A percentile compares a stretch with the other conserved stretches of the same genome.
Evolutionary conservation across 2,888 invertebrate genomes (phyloP).

Genomic region (Athalia rosae): DNA sequence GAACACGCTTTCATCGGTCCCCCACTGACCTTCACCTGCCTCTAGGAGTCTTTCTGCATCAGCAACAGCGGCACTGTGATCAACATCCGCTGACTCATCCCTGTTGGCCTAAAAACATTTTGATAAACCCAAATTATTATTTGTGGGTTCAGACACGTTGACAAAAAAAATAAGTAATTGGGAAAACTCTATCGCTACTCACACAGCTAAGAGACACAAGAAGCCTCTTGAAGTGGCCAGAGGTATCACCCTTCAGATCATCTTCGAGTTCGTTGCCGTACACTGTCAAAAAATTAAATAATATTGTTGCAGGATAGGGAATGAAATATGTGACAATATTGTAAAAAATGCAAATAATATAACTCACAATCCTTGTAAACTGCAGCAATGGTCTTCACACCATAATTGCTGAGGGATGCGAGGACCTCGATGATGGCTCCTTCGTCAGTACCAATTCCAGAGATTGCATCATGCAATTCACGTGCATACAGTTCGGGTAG

Average conservation of each 20-base stretch:
- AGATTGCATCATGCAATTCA: conserved; percentile 88
- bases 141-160: background rate
- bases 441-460: conserved; percentile 80
- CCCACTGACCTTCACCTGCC: conserved; percentile 83
- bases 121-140: background rate
- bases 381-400: conserved; percentile 86
- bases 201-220: conserved; percentile 86
- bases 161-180: background rate
- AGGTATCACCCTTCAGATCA: conserved; percentile 90
- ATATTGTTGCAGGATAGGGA: no score
- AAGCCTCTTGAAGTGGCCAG: conserved; percentile 91
- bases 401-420: conserved; percentile 90
- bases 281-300: conserved; percentile 75
- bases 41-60: conserved; percentile 88
- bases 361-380: conserved; percentile 86
- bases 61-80: conserved; percentile 82
- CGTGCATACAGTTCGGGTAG: conserved; percentile 89
- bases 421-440: conserved; percentile 92
- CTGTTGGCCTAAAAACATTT: conserved; percentile 77
- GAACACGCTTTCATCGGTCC: conserved; percentile 92
- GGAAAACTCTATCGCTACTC: conserved; percentile 49
- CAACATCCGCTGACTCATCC: conserved; percentile 85
- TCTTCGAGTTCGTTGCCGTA: conserved; percentile 86
- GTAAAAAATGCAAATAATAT: background rate
- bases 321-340: background rate